Evolutionary conservation across 2,797 vertebrate genomes (phyloP).

Genomic region (Ambastaia sidthimunki): DNA sequence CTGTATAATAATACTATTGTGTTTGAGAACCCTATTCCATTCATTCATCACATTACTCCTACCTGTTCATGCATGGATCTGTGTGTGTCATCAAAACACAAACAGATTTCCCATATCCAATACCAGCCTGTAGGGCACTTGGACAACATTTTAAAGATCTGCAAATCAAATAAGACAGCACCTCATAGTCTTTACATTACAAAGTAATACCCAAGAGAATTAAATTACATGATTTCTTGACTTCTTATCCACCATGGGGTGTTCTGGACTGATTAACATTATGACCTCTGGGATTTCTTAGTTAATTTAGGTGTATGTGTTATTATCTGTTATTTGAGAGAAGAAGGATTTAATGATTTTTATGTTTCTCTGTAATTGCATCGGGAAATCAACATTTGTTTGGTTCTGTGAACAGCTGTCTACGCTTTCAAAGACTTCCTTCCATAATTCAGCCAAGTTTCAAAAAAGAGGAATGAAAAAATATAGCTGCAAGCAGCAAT

Average conservation of each 20-base stretch:
- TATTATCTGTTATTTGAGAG: not conserved
- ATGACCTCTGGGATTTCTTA: not conserved
- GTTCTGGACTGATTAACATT: not conserved
- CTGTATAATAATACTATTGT: not conserved
- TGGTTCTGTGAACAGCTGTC: not conserved
- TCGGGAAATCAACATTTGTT: not conserved
- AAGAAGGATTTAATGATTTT: not conserved
- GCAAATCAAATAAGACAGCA: not conserved
- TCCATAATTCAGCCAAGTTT: not conserved
- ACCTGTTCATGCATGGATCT: not conserved
- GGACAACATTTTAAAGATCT: not conserved
- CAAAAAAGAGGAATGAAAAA: not conserved
- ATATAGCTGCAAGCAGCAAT: not conserved
- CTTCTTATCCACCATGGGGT: not conserved
- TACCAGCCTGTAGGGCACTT: not conserved
- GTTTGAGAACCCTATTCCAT: constrained; percentile 34
- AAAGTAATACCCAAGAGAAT: not conserved
- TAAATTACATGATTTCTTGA: not conserved
- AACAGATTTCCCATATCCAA: not conserved
- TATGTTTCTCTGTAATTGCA: constrained; percentile 11
- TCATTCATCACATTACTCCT: constrained; percentile 20
- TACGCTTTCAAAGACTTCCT: not conserved
- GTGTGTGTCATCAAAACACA: not conserved
- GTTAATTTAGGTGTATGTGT: not conserved
- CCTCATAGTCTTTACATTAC: not conserved